A percentile compares a stretch with the other conserved stretches of the same genome.
Conservation (phyloP, 2,888 invertebrate genomes). For the Aplocera efformata region DNA sequence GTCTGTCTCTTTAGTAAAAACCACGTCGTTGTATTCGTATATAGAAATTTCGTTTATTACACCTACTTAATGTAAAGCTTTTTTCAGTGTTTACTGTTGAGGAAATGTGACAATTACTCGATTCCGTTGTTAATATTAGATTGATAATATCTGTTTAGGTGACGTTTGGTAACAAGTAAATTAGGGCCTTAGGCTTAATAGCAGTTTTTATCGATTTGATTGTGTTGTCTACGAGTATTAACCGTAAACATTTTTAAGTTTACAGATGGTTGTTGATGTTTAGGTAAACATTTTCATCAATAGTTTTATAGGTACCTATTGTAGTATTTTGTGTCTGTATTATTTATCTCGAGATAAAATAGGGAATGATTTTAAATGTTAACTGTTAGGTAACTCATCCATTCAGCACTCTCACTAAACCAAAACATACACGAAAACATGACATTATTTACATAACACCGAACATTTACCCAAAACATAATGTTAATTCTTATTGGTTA, state of each 20-base stretch:
- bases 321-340: slow-evolving; percentile 39
- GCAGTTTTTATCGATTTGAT: slow-evolving; percentile 47
- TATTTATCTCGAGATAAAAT: slow-evolving; percentile 45
- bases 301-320: slow-evolving; percentile 39
- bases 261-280: slow-evolving; percentile 77
- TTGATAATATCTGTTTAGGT: slow-evolving; percentile 45
- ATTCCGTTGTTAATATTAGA: slow-evolving; percentile 34
- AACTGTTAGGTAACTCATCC: slow-evolving; percentile 38
- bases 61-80: slow-evolving; percentile 72
- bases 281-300: slow-evolving; percentile 70
- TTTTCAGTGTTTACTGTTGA: slow-evolving; percentile 48
- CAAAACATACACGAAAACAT: slow-evolving; percentile 63
- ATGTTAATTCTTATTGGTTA: slow-evolving; percentile 41
- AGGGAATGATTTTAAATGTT: slow-evolving; percentile 53
- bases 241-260: slow-evolving; percentile 66
- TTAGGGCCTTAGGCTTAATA: slow-evolving; percentile 68
- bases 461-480: slow-evolving; percentile 37
- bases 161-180: slow-evolving; percentile 45
- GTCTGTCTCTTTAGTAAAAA: slow-evolving; percentile 39
- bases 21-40: slow-evolving; percentile 55
- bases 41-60: slow-evolving; percentile 75
- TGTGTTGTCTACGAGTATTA: slow-evolving; percentile 56
- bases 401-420: slow-evolving; percentile 59
- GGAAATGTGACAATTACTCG: slow-evolving; percentile 33
- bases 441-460: slow-evolving; percentile 25